phyloP scores from a whole-genome alignment of 2,888 invertebrate species.

The Willowsia nigromaculata region DNA sequence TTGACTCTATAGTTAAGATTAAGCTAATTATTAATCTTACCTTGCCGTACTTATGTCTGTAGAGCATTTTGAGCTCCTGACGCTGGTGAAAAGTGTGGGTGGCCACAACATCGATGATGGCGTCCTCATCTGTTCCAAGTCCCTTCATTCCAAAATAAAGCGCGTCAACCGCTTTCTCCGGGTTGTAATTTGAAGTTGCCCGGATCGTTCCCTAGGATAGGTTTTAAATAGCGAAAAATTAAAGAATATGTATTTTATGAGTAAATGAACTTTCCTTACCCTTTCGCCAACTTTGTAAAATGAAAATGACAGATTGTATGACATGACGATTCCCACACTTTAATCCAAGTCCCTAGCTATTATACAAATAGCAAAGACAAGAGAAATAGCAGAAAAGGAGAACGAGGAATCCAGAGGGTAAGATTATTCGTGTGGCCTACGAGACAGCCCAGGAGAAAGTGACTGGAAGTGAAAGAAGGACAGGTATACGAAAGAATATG shows the following conservation, averaged over 20 bases:
- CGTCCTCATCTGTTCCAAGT: slow-evolving; percentile 9
- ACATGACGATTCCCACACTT: background rate
- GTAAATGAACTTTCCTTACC: background rate
- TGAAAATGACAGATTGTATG: background rate
- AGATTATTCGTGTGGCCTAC: background rate
- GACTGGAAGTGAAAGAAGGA: background rate
- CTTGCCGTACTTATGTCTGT: slow-evolving; percentile 1
- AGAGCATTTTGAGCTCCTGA: background rate
- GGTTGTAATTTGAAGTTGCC: background rate
- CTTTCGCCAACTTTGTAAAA: slow-evolving; percentile 9
- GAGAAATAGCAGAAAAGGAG: background rate
- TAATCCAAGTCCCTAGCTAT: background rate
- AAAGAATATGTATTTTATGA: background rate
- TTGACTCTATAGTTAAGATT: no score
- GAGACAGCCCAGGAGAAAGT: background rate
- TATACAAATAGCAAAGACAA: background rate
- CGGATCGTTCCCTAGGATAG: background rate
- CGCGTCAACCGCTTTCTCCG: background rate
- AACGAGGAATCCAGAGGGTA: background rate
- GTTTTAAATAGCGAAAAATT: background rate
- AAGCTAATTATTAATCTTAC: background rate
- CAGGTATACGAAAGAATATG: background rate
- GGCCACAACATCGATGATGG: background rate
- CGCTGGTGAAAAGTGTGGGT: background rate
- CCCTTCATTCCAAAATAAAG: slow-evolving; percentile 2